Conservation (phyloP, 1,140 invertebrate genomes). For the roundworm (Caenorhabditis elegans) region DNA sequence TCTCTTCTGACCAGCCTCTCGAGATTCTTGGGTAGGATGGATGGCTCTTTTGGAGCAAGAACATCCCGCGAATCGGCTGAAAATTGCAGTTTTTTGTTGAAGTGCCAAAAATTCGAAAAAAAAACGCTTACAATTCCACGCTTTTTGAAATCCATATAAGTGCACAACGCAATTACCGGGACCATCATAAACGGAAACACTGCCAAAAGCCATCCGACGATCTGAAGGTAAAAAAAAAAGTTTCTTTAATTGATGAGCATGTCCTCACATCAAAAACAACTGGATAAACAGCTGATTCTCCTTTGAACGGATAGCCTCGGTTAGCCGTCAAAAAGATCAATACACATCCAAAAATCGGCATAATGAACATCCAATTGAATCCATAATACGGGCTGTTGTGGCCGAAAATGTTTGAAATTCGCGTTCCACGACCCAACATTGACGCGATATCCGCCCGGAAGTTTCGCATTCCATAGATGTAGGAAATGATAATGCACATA, state of each 20-base stretch:
- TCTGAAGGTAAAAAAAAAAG: too few species aligned
- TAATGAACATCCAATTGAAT: not conserved
- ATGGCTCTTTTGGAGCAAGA: conserved; percentile 1
- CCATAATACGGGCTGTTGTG: not conserved
- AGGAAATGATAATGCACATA: not conserved
- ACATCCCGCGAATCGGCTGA: not conserved
- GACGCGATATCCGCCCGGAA: not conserved
- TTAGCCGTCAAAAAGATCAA: not conserved
- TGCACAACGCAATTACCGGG: not conserved
- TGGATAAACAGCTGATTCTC: not conserved
- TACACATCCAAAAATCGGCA: not conserved
- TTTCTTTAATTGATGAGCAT: too few species aligned
- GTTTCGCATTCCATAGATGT: not conserved
- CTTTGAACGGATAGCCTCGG: not conserved
- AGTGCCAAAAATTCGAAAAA: not conserved
- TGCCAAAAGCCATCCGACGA: not conserved
- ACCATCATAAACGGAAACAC: not conserved
- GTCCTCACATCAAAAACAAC: not conserved
- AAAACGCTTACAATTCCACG: not conserved
- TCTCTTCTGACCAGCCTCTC: too few species aligned
- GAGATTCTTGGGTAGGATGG: not conserved
- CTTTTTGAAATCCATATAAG: not conserved
- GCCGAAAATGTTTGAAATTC: not conserved
- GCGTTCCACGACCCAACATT: not conserved
- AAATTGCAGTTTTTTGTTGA: too few species aligned